Evolutionary conservation across 2,113 vertebrate genomes (phyloP), one percentile per base, ranked within the genome.

Genomic region (Prionailurus viverrinus): DNA sequence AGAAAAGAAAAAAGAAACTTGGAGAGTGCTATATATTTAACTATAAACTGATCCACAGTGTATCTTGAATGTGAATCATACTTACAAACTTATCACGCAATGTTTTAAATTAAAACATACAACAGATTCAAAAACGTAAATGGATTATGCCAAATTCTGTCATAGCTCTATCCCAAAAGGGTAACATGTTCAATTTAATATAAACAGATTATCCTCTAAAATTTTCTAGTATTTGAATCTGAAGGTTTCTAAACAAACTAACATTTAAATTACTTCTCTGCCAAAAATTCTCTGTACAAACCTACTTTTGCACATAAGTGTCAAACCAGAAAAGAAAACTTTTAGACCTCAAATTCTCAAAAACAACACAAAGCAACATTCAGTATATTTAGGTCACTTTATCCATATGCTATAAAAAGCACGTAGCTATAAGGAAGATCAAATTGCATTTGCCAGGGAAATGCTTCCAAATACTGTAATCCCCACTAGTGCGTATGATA

Each of bases 131-230:
- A 97, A 98, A 98, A 98, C 83, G 10, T 98, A 99, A 97, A 98
- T 97, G 95, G 87, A 89, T 95, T 97, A 97, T 98, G 98, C 98
- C 98, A 99, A 98, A 97, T 96, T 98, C 98, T 98, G 95, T 97
- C 99, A 98, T 66, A 98, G 98, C 98, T 98, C 96, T 98, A 97
- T 98, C 98, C 98, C 98, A 97, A 98, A 98, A 98, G 98, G 98
- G 98, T 98, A 99, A 97, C 98, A 98, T 98, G 98, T 98, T 99
- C 98, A 98, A 97, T 98, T 98, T 98, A 98, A 98, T 98, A 98
- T 99, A 99, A 99, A 99, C 98, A 98, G 97, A 98, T 98, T 98
- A 98, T 97, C 95, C 96, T 45, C 3, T 98, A 98, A 98, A 98
- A 98, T 96, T 97, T 98, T 98, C 95, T 83, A 98, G 95, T 98